These are phyloP conservation scores for Nestor notabilis DNA, from an alignment of 2,113 vertebrate species.

Conservation along the genomic window DNA sequence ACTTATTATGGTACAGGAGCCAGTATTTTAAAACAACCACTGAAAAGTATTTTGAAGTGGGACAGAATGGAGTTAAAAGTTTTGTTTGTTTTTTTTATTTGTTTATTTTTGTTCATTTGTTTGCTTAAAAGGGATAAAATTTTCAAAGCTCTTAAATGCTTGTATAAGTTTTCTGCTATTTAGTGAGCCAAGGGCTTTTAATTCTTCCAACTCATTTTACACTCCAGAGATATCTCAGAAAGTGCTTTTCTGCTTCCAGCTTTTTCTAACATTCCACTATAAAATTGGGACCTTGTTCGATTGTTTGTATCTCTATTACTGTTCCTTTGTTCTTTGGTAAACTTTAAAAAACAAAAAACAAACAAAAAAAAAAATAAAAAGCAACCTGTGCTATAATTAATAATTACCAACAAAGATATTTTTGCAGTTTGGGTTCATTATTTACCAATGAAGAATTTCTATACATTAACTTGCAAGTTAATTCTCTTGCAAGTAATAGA, in stretches of 20 bases:
- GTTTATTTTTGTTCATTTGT: not conserved
- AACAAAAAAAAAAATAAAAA: not conserved
- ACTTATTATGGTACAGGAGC: rapidly evolving
- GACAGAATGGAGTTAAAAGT: not conserved
- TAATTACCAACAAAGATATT: not conserved
- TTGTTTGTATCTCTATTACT: not conserved
- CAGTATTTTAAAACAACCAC: not conserved
- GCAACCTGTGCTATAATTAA: rapidly evolving
- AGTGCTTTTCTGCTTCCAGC: not conserved
- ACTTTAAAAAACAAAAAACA: not conserved
- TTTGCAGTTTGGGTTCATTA: not conserved
- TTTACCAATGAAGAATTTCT: not conserved
- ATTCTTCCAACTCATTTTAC: not conserved
- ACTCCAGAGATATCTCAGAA: not conserved
- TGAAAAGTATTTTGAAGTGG: not conserved
- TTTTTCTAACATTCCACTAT: not conserved
- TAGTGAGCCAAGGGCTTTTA: not conserved
- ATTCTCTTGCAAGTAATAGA: no score
- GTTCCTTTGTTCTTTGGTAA: not conserved
- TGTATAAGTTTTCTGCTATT: not conserved
- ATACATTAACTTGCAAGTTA: not conserved
- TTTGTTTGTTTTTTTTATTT: not conserved
- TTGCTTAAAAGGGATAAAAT: not conserved
- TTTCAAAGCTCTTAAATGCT: not conserved
- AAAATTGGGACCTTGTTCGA: not conserved